Percentiles rank a stretch among this genome's conserved stretches.
Evolutionary conservation across 1,140 invertebrate species (phyloP).

Genomic region (Dermatophagoides farinae): DNA sequence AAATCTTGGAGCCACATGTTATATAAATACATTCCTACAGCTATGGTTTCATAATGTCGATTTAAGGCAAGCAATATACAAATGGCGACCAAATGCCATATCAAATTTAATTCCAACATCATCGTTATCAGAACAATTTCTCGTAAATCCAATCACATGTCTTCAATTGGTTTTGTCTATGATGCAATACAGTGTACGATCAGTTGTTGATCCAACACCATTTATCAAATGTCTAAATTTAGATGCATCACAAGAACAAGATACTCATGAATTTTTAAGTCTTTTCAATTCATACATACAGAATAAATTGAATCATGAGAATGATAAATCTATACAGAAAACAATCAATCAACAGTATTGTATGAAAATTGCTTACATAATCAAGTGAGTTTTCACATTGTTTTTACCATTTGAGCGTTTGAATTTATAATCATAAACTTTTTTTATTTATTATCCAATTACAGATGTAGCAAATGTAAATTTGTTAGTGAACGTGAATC

Average conservation of each 20-base stretch:
- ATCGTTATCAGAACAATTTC: not conserved
- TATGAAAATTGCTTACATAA: conserved; percentile 43
- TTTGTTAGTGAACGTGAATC: conserved; percentile 36
- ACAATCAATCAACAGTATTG: conserved; percentile 39
- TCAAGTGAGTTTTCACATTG: conserved; percentile 28
- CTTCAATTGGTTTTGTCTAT: conserved; percentile 45
- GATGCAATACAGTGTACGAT: conserved; percentile 37
- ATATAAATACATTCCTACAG: conserved; percentile 44
- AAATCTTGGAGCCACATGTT: conserved; percentile 50
- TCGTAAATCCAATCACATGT: conserved; percentile 21
- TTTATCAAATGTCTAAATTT: conserved; percentile 41
- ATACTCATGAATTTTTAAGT: conserved; percentile 51
- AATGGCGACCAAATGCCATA: conserved; percentile 32
- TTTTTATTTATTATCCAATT: not conserved
- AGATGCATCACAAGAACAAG: conserved; percentile 38
- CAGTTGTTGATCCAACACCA: conserved; percentile 39
- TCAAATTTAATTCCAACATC: conserved; percentile 24
- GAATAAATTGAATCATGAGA: conserved; percentile 31
- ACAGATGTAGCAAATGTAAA: conserved; percentile 38
- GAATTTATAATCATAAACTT: not conserved
- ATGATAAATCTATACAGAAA: conserved; percentile 26
- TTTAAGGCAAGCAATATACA: conserved; percentile 40
- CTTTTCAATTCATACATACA: conserved; percentile 41
- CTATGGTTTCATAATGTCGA: conserved; percentile 47
- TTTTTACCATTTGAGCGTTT: not conserved